A percentile compares a stretch with the other conserved stretches of the same genome.
Conservation (phyloP, 2,888 invertebrate genomes). For the Esperia sulphurella region DNA sequence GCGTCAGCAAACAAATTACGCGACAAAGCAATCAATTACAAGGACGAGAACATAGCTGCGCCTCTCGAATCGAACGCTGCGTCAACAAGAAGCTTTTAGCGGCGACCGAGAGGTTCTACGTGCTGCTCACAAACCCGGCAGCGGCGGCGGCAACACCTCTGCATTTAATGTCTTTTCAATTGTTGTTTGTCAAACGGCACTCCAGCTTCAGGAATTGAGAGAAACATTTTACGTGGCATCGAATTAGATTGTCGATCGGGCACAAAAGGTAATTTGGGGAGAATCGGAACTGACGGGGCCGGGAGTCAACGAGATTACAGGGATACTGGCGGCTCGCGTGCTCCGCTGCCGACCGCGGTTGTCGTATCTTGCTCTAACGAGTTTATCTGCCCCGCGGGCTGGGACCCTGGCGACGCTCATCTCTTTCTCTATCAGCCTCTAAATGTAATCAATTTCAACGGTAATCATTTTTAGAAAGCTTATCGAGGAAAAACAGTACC, state of each 20-base stretch:
- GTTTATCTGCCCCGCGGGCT: conserved; percentile 77
- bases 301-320: conserved; percentile 72
- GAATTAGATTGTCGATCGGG: conserved; percentile 69
- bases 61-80: conserved; percentile 71
- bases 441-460: conserved; percentile 57
- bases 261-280: conserved; percentile 68
- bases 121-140: conserved; percentile 41
- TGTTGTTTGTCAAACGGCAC: conserved; percentile 45
- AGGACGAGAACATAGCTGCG: conserved; percentile 67
- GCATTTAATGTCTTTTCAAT: conserved; percentile 43
- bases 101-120: conserved; percentile 57
- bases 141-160: conserved; percentile 29
- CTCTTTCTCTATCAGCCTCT: conserved; percentile 56
- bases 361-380: conserved; percentile 71
- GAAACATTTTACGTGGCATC: conserved; percentile 52
- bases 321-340: conserved; percentile 51
- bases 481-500: conserved; percentile 3
- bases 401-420: conserved; percentile 52
- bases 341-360: conserved; percentile 28
- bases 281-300: conserved; percentile 64
- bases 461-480: conserved; percentile 21
- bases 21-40: conserved; percentile 79
- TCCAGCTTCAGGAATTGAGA: conserved; percentile 38
- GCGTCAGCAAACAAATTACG: conserved; percentile 74
- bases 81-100: conserved; percentile 78